Evolutionary conservation across 2,113 vertebrate species (phyloP), one percentile per base, ranked within the genome.

Genomic region (Rhinopomastus cyanomelas): DNA sequence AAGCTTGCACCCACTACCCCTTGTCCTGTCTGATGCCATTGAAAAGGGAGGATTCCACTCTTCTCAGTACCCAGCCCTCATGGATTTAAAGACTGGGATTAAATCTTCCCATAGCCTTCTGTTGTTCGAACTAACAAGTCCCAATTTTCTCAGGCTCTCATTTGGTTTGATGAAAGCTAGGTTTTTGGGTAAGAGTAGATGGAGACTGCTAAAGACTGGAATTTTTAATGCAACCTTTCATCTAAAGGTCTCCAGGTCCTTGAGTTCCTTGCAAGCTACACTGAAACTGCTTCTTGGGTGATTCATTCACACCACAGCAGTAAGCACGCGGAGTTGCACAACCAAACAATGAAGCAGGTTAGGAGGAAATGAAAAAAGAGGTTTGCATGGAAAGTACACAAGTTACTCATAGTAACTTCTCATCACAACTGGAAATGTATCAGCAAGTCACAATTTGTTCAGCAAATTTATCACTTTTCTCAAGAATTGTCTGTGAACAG

Each of bases 381-480:
- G 26, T 42, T 56, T 23, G 26, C 5, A 6, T 52, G 49, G 62
- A 75, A 85, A 90, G 37, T 8, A 39, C 66, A 37, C 30, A 36
- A 46, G 16, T 78, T 85, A 62, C 34, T 76, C 55, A 53, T 51
- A 81, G 44, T 3, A 83, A 88, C 84, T 94, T 90, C 88, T 93
- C 67, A 88, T 81, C 90, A 82, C 77, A 88, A 87, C 86, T 93
- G 84, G 88, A 94, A 94, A 77, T n/a, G 73, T 81, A 73, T 67
- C 56, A 71, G 79, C 75, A 87, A 92, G 87, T 77, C 83, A 87
- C 59, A 93, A 87, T 72, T 95, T 81, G 74, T 90, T 88, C 78
- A 90, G 55, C 42, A 88, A 94, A 90, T 94, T 64, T 69, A 90
- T 86, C 94, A 65, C 78, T 95, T 93, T 94, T 95, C 86, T 91